A percentile compares a stretch with the other conserved stretches of the same genome.
phyloP scores from a whole-genome alignment of 2,113 vertebrate species.

The Bubo blakistoni region DNA sequence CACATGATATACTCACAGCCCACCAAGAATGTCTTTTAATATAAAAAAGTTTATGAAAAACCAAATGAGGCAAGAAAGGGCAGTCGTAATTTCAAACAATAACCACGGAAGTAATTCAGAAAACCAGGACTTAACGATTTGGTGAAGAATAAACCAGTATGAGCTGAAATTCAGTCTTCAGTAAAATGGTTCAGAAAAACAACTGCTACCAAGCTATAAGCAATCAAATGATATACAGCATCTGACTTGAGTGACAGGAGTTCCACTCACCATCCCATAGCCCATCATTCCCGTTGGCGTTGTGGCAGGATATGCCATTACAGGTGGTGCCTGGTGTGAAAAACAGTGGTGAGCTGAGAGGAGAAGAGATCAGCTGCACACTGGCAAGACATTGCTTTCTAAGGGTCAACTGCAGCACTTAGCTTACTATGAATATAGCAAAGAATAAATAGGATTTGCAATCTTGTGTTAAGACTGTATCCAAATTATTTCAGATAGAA shows the following conservation, averaged over 20 bases:
- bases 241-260: not conserved
- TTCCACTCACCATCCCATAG: slow-evolving; percentile 88
- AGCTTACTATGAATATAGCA: slow-evolving; percentile 31
- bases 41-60: not conserved
- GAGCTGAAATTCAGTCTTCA: not conserved
- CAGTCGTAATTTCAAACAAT: not conserved
- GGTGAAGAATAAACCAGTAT: not conserved
- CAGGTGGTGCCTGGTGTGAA: slow-evolving; percentile 84
- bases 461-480: not conserved
- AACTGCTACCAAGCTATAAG: not conserved
- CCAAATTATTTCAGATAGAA: not conserved
- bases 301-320: slow-evolving; percentile 94
- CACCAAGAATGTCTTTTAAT: not conserved
- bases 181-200: not conserved
- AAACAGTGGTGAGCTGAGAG: slow-evolving; percentile 44
- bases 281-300: slow-evolving; percentile 94
- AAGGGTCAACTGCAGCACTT: slow-evolving; percentile 20
- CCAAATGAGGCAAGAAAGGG: not conserved
- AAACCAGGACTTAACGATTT: not conserved
- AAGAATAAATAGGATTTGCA: not conserved
- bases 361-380: not conserved
- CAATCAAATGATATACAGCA: accelerated
- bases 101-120: not conserved
- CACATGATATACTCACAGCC: not conserved
- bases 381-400: not conserved